phyloP scores from a whole-genome alignment of 2,113 vertebrate genomes.

The Elephantulus edwardii region DNA sequence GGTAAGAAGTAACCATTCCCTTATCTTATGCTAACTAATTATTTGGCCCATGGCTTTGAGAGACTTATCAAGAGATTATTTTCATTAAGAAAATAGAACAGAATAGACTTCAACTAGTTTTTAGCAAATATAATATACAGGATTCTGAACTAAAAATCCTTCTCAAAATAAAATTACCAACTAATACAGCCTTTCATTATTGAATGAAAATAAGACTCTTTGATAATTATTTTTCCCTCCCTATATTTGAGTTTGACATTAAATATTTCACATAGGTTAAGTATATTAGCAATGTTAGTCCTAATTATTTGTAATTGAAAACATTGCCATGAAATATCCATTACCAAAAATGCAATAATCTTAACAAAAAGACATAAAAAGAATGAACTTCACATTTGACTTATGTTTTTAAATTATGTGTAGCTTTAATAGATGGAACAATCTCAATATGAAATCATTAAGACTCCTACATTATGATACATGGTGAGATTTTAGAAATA shows the following conservation, averaged over 20 bases:
- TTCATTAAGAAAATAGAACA: not conserved
- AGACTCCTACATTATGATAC: conserved; percentile 11
- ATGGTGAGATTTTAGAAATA: not conserved
- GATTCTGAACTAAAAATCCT: too few relatives aligned
- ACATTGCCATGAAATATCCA: not conserved
- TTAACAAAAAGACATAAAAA: not conserved
- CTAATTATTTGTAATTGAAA: not conserved
- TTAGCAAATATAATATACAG: too few relatives aligned
- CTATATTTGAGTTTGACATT: not conserved
- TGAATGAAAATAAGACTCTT: conserved; percentile 12
- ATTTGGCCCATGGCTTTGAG: not conserved
- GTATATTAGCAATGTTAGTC: not conserved
- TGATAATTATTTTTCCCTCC: not conserved
- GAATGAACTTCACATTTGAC: conserved; percentile 40
- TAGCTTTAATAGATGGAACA: conserved; percentile 37
- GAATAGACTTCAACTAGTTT: not conserved
- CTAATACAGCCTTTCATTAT: not conserved
- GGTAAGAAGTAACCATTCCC: not conserved
- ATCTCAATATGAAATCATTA: conserved; percentile 60
- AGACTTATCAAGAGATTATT: not conserved
- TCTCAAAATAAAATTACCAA: too few relatives aligned
- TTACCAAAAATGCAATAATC: not conserved
- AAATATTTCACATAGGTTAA: conserved; percentile 1
- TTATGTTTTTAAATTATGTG: not conserved
- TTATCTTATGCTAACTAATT: not conserved